Base-by-base conservation (phyloP, 2,888 invertebrate species). In the Taphrorychus bicolor region DNA sequence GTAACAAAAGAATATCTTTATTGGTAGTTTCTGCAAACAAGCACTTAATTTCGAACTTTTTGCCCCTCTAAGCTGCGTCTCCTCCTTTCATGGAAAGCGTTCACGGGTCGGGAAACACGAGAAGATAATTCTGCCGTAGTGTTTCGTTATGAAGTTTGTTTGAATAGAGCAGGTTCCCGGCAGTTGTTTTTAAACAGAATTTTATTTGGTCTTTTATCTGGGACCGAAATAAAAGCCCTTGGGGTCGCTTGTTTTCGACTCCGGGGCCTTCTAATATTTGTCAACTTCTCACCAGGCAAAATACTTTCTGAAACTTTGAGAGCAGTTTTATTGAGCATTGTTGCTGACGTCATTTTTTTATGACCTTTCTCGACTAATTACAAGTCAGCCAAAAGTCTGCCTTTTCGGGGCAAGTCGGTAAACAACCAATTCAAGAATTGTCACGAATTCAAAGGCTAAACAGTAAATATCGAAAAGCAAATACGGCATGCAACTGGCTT, bases 91-190 rank as follows among this genome's bases (percentile, higher is more conserved):
- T 41, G 51, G 54, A 58, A 61, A 69, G 52, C 65, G 40, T 65
- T 69, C 59, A 61, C 65, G 69, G 58, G 56, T 51, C 65, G 59
- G 22, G 65, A 51, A 69, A 69, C 65, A 69, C 65, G 61, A 69
- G 65, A 65, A 69, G 65, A 69, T 69, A 69, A 65, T 69, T 69
- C 61, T 61, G 61, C 19, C 51, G 52, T 51, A 65, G 69, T 65
- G 61, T 69, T 65, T 69, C 65, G 65, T 65, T 69, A 69, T 65
- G 58, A 69, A 69, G 69, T 69, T 69, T 69, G 65, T 69, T 61
- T 69, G 69, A 69, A 69, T 69, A 69, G 65, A 61, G 51, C 57
- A 58, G 69, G 58, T 69, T 69, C 52, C 57, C 49, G 40, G 64
- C 64, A 64, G 61, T 61, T 69, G 60, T 60, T 69, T 64, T 65